Evolutionary conservation across 2,113 vertebrate genomes (phyloP), one percentile per base, ranked within the genome.

Genomic region (Lagopus leucura): DNA sequence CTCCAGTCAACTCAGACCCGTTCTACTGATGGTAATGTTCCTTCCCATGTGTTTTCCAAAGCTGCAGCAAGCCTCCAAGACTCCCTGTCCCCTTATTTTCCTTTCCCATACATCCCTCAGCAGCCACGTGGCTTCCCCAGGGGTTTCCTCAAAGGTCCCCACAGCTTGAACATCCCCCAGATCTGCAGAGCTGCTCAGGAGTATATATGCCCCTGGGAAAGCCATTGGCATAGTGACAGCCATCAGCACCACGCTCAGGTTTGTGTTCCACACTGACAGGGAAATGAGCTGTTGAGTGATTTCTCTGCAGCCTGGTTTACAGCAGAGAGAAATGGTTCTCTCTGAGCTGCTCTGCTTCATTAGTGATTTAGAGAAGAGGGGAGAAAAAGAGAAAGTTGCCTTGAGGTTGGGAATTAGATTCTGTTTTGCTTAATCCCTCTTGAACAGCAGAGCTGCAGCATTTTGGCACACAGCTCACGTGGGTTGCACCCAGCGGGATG

Each of bases 171-270:
- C 8, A 38, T 8, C 40, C 47, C 43, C 18, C 38, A 25, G 21
- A 54, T 64, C 6, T 17, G 18, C 38, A 14, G 38, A 65, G 22
- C 21, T 30, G n/a, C 27, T 54, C n/a, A 43, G 50, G 38, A 63
- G 28, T n/a, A 43, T 5, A n/a, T 13, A 22, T 24, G 6, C 28
- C 42, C 30, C 50, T 22, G 18, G 32, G 76, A 58, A 73, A 66
- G 13, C 11, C 21, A 47, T 21, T 2, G 1, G 36, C 3, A 0
- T 6, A 19, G 27, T 4, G 8, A 38, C 19, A 75, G 42, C 30
- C 43, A 16, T 82, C 78, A 54, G 60, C 48, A 22, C 11, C 47
- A 24, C 6, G 2, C 27, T 64, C 52, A 19, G 11, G 12, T 70
- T 55, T 30, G 40, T 77, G 32, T 43, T 83, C 66, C 28, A 42